Base-by-base conservation (phyloP, 2,797 vertebrate genomes). In the Eptatretus atami region DNA sequence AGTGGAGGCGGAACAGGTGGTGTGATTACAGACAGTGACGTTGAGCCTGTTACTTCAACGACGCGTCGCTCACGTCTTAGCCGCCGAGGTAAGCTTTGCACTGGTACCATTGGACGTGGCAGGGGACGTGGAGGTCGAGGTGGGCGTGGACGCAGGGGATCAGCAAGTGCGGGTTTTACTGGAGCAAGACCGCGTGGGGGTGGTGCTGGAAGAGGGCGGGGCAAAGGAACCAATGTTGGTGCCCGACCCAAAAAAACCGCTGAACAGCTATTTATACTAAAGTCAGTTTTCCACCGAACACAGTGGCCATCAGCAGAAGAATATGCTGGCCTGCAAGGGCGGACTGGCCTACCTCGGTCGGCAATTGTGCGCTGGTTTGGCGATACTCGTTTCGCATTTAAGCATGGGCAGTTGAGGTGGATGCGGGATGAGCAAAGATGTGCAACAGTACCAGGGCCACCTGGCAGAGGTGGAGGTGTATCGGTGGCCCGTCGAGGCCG, bases 281-380 rank as follows among this genome's bases (percentile, higher is more conserved):
- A 90, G 73, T 77, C 82, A 53, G 79, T 84, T 71, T 90, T 90
- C 69, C 69, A 85, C 67, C 76, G 72, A 64, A 82, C 80, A 69
- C 84, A 85, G 65, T 87, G 84, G 84, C 83, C 84, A 66, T 76
- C 77, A 63, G 78, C 82, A 54, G 81, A 83, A 66, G 82, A 84
- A 66, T 87, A 86, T 73, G 77, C 79, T 13, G 75, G 78, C 67
- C 75, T 90, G 64, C 80, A 83, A 63, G 79, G 81, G 70, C 74
- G 79, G 15, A 84, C 82, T 11, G 78, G 79, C 66, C 74, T 90
- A 67, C 82, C 84, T 3, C 77, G 84, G 9, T 75, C 83, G 15
- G 84, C 87, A 65, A 79, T 90, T 53, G 85, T 86, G 69, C 84
- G 86, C 68, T 90, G 84, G 84, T 90, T 90, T 69, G 84, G 84